phyloP scores from a whole-genome alignment of 2,888 invertebrate species.

The Cheilosia vernalis region DNA sequence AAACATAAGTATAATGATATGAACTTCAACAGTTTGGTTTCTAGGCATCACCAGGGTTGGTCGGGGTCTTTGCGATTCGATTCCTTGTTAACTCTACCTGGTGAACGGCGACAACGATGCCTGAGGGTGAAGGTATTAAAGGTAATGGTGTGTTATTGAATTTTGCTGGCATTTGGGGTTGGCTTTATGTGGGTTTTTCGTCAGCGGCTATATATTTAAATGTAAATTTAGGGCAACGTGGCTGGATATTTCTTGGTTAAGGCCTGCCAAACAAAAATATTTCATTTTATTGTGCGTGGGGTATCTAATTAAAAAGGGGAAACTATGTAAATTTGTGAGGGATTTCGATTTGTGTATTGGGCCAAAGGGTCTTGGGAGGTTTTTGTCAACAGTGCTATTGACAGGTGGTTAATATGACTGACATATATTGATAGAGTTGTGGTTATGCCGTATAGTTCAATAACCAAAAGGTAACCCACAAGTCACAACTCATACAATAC shows the following conservation, averaged over 20 bases:
- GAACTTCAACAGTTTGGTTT: conserved; percentile 33
- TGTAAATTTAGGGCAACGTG: conserved; percentile 28
- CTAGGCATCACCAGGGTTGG: background rate
- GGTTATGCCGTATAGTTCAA: no score
- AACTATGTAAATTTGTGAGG: background rate
- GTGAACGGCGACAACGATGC: background rate
- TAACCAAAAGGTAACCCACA: no score
- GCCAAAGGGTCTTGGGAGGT: no score
- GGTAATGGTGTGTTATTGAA: conserved; percentile 55
- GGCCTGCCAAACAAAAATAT: conserved; percentile 5
- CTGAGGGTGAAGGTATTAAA: conserved; percentile 34
- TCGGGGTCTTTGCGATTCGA: background rate
- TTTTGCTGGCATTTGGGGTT: conserved; percentile 4
- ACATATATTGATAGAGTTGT: no score
- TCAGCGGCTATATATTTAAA: conserved; percentile 33
- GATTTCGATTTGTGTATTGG: background rate
- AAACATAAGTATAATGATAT: no score
- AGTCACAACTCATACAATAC: no score
- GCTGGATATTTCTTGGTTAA: conserved; percentile 9
- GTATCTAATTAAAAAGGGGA: conserved; percentile 14
- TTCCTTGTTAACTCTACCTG: conserved; percentile 29
- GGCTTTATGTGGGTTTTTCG: background rate
- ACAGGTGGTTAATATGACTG: no score
- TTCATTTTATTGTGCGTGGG: background rate
- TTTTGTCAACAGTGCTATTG: no score